phyloP scores from a whole-genome alignment of 2,888 invertebrate genomes.

The Chalcosyrphus nemorum region DNA sequence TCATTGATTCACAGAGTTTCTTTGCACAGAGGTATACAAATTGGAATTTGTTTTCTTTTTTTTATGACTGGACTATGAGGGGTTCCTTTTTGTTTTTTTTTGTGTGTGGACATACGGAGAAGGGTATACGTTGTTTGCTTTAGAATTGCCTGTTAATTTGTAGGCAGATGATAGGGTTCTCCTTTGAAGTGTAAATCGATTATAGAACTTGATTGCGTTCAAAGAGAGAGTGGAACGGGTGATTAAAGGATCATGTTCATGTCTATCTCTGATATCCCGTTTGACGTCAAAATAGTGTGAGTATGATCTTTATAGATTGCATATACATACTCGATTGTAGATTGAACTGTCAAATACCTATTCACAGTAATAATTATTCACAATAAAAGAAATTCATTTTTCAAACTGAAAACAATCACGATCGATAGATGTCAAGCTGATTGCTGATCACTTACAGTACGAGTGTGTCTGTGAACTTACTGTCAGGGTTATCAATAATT shows the following conservation, averaged over 20 bases:
- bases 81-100: background rate
- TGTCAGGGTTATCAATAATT: too few relatives aligned
- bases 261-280: too few relatives aligned
- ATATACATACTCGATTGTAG: too few relatives aligned
- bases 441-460: too few relatives aligned
- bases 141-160: constrained; percentile 41
- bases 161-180: background rate
- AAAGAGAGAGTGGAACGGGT: background rate
- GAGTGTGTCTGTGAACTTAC: too few relatives aligned
- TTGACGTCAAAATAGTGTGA: too few relatives aligned
- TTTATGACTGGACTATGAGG: background rate
- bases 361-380: too few relatives aligned
- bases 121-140: constrained; percentile 27
- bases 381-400: too few relatives aligned
- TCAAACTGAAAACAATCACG: too few relatives aligned
- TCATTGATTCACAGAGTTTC: constrained; percentile 35
- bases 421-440: too few relatives aligned
- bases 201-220: constrained; percentile 3
- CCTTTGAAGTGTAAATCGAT: constrained; percentile 18
- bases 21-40: constrained; percentile 38
- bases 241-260: background rate
- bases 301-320: too few relatives aligned
- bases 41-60: constrained; percentile 49
- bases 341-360: too few relatives aligned
- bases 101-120: background rate